A percentile compares a stretch with the other conserved stretches of the same genome.
These are phyloP conservation scores for Machimus atricapillus DNA, from an alignment of 2,888 invertebrate species.

Conservation along the genomic window DNA sequence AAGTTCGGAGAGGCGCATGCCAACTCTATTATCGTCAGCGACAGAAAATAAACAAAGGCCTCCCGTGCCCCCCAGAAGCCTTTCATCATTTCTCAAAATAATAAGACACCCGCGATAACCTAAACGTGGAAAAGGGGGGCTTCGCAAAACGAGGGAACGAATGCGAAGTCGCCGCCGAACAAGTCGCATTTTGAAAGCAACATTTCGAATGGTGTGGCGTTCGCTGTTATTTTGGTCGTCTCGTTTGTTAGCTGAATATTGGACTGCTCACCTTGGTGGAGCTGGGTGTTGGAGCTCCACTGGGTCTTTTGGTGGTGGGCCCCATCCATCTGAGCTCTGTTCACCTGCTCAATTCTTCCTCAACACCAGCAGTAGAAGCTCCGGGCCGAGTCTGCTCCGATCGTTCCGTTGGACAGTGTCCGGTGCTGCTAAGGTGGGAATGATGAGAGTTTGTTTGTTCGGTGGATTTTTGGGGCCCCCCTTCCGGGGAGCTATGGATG, in stretches of 20 bases:
- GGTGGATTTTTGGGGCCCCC: neutral
- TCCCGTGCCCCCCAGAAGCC: neutral
- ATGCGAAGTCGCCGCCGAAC: neutral
- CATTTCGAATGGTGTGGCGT: neutral
- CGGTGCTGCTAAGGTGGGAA: neutral
- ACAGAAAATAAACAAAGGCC: slow-evolving; percentile 10
- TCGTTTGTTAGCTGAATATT: neutral
- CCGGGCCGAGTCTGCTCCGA: neutral
- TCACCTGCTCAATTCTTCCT: neutral
- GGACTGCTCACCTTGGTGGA: neutral
- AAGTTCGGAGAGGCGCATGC: neutral
- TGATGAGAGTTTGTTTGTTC: slow-evolving; percentile 27
- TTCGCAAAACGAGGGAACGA: neutral
- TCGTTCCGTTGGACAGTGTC: neutral
- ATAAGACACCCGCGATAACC: neutral
- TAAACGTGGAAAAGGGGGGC: neutral
- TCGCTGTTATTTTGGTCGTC: neutral
- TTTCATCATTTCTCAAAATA: slow-evolving; percentile 36
- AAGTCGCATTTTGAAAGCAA: neutral
- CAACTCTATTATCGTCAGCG: slow-evolving; percentile 8
- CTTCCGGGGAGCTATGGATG: neutral
- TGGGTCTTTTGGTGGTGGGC: neutral
- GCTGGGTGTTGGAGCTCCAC: neutral
- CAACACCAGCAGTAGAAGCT: neutral
- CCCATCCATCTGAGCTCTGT: neutral